Evolutionary conservation across 2,113 vertebrate species (phyloP).

Genomic region (Balaeniceps rex): DNA sequence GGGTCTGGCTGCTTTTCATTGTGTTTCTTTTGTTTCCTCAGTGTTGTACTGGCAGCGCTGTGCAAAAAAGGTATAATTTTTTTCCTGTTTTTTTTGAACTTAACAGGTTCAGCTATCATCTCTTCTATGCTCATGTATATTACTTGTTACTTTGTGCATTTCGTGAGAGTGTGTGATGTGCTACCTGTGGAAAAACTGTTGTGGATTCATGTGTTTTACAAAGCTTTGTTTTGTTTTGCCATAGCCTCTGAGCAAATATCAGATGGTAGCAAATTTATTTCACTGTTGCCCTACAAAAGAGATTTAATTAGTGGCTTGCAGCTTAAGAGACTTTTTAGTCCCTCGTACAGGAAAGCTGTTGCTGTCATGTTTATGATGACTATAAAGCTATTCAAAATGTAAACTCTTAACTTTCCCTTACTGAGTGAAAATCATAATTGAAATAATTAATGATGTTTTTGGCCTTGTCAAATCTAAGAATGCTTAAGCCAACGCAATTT

Average conservation of each 20-base stretch:
- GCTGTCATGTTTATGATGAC: neutral
- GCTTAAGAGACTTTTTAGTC: neutral
- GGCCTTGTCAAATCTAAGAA: neutral
- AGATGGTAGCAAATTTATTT: neutral
- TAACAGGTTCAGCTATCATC: neutral
- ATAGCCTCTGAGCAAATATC: neutral
- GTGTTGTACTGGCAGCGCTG: neutral
- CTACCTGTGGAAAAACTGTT: neutral
- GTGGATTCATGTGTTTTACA: neutral
- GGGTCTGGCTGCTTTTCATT: neutral
- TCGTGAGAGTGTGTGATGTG: neutral
- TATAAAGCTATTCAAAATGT: neutral
- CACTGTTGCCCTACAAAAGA: neutral
- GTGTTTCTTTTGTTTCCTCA: neutral
- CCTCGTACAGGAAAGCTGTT: neutral
- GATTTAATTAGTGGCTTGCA: neutral
- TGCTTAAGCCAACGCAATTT: neutral
- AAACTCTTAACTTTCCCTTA: neutral
- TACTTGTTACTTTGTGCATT: neutral
- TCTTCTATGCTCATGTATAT: neutral
- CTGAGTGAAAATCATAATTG: neutral
- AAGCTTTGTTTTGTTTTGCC: neutral
- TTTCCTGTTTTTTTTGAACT: neutral
- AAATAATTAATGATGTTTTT: neutral
- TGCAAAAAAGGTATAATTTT: neutral